phyloP scores from a whole-genome alignment of 1,140 invertebrate species.

The Macrosteles quadrilineatus region DNA sequence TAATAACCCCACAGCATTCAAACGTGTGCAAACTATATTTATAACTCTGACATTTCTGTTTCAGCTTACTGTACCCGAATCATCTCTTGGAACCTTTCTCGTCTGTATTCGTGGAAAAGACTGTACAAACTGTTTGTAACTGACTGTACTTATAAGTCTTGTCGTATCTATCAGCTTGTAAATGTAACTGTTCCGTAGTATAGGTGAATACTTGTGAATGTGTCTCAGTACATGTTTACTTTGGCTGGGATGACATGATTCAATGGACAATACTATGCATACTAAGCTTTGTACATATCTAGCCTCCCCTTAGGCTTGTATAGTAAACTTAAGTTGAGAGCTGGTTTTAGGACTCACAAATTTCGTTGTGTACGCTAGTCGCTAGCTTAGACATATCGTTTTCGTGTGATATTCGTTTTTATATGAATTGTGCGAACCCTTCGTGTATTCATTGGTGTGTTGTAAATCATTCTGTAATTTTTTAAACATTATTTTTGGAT shows the following conservation, averaged over 20 bases:
- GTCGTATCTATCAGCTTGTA: not conserved
- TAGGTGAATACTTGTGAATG: not conserved
- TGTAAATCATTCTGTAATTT: not conserved
- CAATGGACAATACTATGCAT: constrained; percentile 16
- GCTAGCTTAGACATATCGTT: not conserved
- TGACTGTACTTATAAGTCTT: constrained; percentile 6
- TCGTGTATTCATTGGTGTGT: not conserved
- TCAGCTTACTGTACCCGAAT: not conserved
- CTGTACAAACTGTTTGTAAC: constrained; percentile 4
- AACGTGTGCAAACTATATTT: too few species aligned
- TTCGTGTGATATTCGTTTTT: not conserved
- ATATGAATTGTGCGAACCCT: not conserved
- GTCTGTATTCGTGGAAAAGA: not conserved
- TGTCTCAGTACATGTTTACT: not conserved
- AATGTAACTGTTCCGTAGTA: not conserved
- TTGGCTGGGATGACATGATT: not conserved
- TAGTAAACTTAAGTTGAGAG: constrained; percentile 14
- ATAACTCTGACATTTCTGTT: too few species aligned
- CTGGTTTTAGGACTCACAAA: constrained; percentile 14
- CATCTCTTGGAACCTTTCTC: not conserved
- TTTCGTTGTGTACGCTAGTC: constrained; percentile 19
- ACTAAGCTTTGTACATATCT: constrained; percentile 1
- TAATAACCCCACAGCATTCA: too few species aligned
- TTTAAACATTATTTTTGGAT: not conserved
- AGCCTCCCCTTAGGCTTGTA: not conserved